A percentile compares a stretch with the other conserved stretches of the same genome.
phyloP scores from a whole-genome alignment of 1,140 invertebrate species.

The Diprion similis region DNA sequence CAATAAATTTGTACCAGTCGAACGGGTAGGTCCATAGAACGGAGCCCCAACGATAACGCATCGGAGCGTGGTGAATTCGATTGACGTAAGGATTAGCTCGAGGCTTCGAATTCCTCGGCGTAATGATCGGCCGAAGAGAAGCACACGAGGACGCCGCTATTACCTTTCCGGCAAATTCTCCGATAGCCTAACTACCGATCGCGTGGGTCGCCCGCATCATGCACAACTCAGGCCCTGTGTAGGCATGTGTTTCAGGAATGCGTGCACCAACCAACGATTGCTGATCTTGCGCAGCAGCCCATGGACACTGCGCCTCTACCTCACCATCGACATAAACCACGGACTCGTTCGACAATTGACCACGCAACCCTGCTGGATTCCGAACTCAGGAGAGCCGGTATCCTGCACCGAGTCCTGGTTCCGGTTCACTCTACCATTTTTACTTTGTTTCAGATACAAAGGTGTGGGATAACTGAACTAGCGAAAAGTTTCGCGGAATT shows the following conservation, averaged over 20 bases:
- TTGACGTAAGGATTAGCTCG: neutral
- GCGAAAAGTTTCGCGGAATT: no score
- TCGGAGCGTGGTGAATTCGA: neutral
- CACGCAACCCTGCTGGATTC: neutral
- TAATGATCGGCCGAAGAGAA: neutral
- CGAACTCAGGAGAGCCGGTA: neutral
- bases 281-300: neutral
- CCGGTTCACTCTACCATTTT: neutral
- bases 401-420: neutral
- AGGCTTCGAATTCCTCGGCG: constrained; percentile 5
- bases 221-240: neutral
- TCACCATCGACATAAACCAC: neutral
- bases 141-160: neutral
- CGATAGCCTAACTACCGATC: neutral
- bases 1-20: no score
- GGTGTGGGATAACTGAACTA: no score
- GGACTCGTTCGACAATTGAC: neutral
- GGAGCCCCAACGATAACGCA: no score
- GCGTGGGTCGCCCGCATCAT: neutral
- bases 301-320: neutral
- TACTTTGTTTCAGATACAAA: no score
- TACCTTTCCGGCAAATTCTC: constrained; percentile 5
- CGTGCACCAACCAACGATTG: neutral
- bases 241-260: neutral
- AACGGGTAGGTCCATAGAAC: no score